Evolutionary conservation across 2,113 vertebrate genomes (phyloP).

Genomic region (Ploceus nigricollis): DNA sequence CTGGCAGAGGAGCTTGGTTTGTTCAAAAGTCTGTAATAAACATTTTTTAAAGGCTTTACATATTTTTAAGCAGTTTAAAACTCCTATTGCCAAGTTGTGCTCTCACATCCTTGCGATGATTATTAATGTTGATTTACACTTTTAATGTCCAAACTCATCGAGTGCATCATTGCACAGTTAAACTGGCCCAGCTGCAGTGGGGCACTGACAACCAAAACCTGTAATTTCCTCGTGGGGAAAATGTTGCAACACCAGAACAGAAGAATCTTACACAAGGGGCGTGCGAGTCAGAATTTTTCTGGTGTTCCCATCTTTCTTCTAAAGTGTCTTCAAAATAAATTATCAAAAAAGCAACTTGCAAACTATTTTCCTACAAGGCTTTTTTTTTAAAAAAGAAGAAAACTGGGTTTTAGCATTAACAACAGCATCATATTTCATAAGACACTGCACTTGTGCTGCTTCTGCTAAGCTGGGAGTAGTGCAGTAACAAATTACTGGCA

Average conservation of each 20-base stretch:
- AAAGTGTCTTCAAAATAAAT: background rate
- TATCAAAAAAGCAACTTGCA: background rate
- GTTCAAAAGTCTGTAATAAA: background rate
- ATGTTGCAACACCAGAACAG: background rate
- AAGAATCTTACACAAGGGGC: background rate
- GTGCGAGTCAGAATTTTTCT: background rate
- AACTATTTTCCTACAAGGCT: background rate
- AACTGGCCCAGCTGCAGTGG: background rate
- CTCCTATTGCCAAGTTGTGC: background rate
- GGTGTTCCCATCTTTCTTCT: background rate
- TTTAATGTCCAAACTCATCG: background rate
- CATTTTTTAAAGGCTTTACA: background rate
- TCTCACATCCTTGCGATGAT: background rate
- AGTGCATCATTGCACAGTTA: background rate
- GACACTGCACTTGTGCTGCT: background rate
- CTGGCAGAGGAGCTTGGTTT: background rate
- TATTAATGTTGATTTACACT: background rate
- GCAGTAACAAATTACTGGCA: background rate
- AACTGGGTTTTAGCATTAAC: background rate
- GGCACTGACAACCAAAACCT: background rate
- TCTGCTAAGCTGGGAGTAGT: background rate
- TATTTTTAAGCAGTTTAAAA: background rate
- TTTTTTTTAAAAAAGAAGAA: background rate
- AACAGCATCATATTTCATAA: background rate
- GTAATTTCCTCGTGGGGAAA: rapidly evolving